Evolutionary conservation across 2,888 invertebrate genomes (phyloP), one percentile per base, ranked within the genome.

Genomic region (Polydrusus cervinus): DNA sequence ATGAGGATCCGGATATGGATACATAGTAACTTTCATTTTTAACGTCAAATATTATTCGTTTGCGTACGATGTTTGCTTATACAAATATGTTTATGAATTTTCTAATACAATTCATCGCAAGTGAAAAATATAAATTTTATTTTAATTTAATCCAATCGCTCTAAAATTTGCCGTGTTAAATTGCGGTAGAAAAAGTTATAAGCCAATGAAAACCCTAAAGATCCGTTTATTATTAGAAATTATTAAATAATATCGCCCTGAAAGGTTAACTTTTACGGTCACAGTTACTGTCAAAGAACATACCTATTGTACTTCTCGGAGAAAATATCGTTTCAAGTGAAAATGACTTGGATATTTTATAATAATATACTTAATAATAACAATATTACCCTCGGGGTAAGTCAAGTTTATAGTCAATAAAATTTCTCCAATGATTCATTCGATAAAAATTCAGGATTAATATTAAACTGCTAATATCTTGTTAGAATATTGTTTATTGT

Each of bases 21-120:
- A 55, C 40, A 55, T 51, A 45, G 71, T 53, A 53, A 71, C 71
- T 71, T 71, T 71, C 71, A 71, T 71, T 71, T 71, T 71, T 65
- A 71, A 64, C 64, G 65, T 65, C 65, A 43, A 20, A 16, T 40
- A 71, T 71, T 71, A 64, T 55, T 30, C 30, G 7, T 30, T 64
- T 53, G 13, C 40, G 20, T 71, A 43, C 49, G 53, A 71, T 53
- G 40, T 55, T 71, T 34, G 43, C 62, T 40, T 60, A 34, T 10
- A 10, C 34, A 0, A 3, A 16, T 30, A 34, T 57, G 5, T 11
- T 40, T 60, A 38, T 38, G 16, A 38, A 60, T 60, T 40, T 60
- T 60, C 38, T 60, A 60, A 60, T 14, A 38, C 38, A 38, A 38
- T 60, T 34, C 53, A 3, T 14, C 34, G 9, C 34, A 14, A 25